These are phyloP conservation scores for Spodoptera frugiperda DNA, from an alignment of 1,140 invertebrate genomes.

Conservation along the genomic window DNA sequence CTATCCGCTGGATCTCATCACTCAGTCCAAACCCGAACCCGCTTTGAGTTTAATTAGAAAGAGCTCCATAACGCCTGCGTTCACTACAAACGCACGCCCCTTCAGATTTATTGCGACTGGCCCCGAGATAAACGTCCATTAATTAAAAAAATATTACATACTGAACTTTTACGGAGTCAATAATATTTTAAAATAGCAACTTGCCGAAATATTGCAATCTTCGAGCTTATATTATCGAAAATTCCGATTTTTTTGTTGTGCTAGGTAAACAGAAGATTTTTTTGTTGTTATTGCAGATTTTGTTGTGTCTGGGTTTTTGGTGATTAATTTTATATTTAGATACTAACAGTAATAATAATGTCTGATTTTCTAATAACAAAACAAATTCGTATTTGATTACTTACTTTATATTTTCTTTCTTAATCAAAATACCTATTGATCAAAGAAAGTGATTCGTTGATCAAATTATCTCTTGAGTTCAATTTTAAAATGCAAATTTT, in stretches of 20 bases:
- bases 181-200: slow-evolving; percentile 26
- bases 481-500: too few relatives aligned
- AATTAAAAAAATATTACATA: slow-evolving; percentile 77
- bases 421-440: too few relatives aligned
- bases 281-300: not conserved
- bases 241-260: not conserved
- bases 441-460: too few relatives aligned
- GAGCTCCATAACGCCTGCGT: slow-evolving; percentile 81
- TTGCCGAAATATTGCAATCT: slow-evolving; percentile 26
- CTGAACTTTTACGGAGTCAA: slow-evolving; percentile 23
- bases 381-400: too few relatives aligned
- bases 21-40: slow-evolving; percentile 53
- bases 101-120: slow-evolving; percentile 79
- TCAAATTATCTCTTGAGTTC: too few relatives aligned
- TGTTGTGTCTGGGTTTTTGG: not conserved
- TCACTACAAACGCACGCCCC: slow-evolving; percentile 77
- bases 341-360: not conserved
- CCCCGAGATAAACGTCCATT: slow-evolving; percentile 82
- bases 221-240: not conserved
- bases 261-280: not conserved
- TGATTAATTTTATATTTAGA: not conserved
- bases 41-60: slow-evolving; percentile 82
- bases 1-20: slow-evolving; percentile 40
- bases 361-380: too few relatives aligned
- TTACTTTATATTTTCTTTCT: too few relatives aligned